phyloP scores from a whole-genome alignment of 2,113 vertebrate species.

The Lethenteron camtschaticum region DNA sequence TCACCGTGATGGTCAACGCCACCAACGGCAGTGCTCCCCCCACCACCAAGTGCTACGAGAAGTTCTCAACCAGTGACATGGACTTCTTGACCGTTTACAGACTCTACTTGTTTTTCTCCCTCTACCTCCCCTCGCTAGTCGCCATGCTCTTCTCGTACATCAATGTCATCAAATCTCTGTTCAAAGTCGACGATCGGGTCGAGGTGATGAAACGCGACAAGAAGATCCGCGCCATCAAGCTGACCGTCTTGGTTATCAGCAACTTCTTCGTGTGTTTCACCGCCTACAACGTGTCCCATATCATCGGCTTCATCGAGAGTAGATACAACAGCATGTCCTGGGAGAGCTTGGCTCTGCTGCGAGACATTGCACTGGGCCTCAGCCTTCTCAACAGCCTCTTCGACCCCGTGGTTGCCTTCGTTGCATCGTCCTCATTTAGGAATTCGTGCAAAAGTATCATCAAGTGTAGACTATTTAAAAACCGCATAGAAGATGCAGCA shows the following conservation, averaged over 20 bases:
- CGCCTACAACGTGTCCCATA: conserved; percentile 55
- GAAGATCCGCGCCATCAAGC: conserved; percentile 28
- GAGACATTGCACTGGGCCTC: conserved; percentile 8
- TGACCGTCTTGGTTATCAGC: conserved; percentile 30
- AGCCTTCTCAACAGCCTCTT: conserved; percentile 53
- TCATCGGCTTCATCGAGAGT: conserved; percentile 29
- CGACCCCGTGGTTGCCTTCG: conserved; percentile 61
- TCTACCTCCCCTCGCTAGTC: conserved; percentile 38
- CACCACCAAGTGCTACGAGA: conserved; percentile 21
- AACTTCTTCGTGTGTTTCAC: conserved; percentile 45
- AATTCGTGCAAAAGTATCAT: conserved; percentile 14
- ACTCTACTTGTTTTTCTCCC: conserved; percentile 36
- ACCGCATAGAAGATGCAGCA: too few relatives aligned
- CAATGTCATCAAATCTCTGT: conserved; percentile 22
- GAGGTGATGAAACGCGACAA: conserved; percentile 19
- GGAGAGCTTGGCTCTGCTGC: conserved; percentile 33
- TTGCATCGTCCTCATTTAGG: conserved; percentile 40
- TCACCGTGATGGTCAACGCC: conserved; percentile 6
- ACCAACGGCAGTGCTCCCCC: accelerated
- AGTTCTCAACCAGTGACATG: conserved; percentile 28
- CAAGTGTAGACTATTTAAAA: too few relatives aligned
- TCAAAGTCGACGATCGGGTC: too few relatives aligned
- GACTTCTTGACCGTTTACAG: conserved; percentile 29
- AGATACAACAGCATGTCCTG: conserved; percentile 23
- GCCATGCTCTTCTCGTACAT: conserved; percentile 34